Conservation (phyloP, 2,888 invertebrate species). For the Drosophila paranaensis region DNA sequence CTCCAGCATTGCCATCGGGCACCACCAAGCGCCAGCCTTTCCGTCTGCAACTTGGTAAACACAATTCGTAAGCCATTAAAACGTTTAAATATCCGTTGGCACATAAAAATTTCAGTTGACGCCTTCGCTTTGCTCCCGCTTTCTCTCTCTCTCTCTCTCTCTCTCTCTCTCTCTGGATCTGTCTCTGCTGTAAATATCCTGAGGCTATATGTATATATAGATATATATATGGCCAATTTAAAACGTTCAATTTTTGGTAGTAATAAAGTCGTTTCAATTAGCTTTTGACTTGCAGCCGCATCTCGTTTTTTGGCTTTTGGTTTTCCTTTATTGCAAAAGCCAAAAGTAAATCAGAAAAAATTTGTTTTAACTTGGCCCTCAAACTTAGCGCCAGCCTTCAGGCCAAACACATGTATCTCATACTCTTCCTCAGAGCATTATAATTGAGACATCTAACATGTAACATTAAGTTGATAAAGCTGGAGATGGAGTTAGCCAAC, state of each 20-base stretch:
- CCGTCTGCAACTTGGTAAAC: conserved; percentile 44
- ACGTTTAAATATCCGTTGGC: conserved; percentile 63
- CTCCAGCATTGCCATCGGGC: conserved; percentile 27
- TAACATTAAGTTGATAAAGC: not conserved
- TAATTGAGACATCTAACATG: not conserved
- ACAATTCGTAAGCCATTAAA: conserved; percentile 53
- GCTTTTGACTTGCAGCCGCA: conserved; percentile 50
- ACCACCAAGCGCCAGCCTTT: conserved; percentile 24
- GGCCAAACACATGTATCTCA: conserved; percentile 28
- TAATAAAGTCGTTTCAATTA: conserved; percentile 79
- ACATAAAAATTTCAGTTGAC: conserved; percentile 75
- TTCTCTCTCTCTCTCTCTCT: not conserved
- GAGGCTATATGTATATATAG: conserved; percentile 22
- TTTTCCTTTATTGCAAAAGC: conserved; percentile 21
- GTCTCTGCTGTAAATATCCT: conserved; percentile 39
- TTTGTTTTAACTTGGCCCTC: conserved; percentile 28
- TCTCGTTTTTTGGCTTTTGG: conserved; percentile 4
- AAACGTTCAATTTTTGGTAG: conserved; percentile 54
- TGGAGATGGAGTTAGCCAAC: no score
- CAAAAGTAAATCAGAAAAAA: conserved; percentile 2
- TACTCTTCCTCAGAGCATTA: not conserved
- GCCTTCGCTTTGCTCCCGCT: conserved; percentile 48
- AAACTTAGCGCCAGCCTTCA: conserved; percentile 67
- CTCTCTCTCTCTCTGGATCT: no score
- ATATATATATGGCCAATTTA: conserved; percentile 2